These are phyloP conservation scores for Pachyseris speciosa DNA, from an alignment of 64 coral and sea anemone genomes.

Conservation along the genomic window DNA sequence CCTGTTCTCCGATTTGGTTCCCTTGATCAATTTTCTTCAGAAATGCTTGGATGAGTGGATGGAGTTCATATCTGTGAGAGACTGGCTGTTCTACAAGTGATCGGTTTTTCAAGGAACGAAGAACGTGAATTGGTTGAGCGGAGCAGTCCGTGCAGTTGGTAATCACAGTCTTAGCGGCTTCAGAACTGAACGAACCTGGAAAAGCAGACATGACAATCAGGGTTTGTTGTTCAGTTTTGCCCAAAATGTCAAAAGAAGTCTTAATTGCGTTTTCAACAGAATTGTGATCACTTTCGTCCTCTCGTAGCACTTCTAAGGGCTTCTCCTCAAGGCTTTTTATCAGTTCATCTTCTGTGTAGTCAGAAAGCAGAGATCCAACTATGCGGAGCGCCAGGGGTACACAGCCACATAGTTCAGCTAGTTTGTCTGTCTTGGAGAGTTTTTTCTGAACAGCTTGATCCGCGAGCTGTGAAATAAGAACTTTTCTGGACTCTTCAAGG, in stretches of 20 bases:
- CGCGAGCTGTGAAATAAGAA: no score
- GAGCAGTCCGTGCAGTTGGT: no score
- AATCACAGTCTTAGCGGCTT: not conserved
- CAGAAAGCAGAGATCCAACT: not conserved
- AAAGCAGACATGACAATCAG: conserved; percentile 28
- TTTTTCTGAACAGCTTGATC: no score
- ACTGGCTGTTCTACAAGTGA: not conserved
- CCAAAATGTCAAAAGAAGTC: not conserved
- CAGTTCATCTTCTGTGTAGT: not conserved
- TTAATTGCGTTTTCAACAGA: conserved; percentile 1
- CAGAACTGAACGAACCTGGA: not conserved
- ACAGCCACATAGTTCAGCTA: conserved; percentile 11
- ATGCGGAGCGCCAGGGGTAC: conserved; percentile 39
- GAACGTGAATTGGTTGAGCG: not conserved
- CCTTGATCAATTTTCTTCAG: not conserved
- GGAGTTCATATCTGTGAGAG: not conserved
- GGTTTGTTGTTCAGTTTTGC: not conserved
- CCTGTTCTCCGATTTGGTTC: not conserved
- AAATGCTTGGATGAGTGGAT: conserved; percentile 34
- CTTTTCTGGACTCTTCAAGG: not conserved
- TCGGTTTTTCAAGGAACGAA: not conserved
- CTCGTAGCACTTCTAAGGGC: not conserved
- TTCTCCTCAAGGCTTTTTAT: not conserved
- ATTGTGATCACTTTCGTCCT: not conserved
- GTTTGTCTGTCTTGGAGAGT: no score